A percentile compares a stretch with the other conserved stretches of the same genome.
These are phyloP conservation scores for Cephus spinipes DNA, from an alignment of 2,888 invertebrate genomes.

Conservation along the genomic window DNA sequence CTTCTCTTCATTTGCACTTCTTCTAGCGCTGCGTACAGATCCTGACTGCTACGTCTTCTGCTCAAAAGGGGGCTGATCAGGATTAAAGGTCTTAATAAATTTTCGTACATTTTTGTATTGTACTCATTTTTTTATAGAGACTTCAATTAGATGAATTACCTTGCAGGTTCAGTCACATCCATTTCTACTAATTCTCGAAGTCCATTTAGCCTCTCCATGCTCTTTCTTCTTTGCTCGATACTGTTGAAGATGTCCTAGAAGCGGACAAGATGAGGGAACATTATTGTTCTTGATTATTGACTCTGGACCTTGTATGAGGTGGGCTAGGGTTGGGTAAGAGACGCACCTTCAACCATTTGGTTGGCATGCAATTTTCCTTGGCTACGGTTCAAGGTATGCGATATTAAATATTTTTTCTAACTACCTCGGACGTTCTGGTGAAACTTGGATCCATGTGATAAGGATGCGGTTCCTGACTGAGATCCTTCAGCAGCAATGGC, in stretches of 20 bases:
- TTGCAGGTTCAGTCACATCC: conserved; percentile 43
- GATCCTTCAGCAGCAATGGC: conserved; percentile 55
- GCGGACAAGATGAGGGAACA: not conserved
- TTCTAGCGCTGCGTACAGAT: conserved; percentile 53
- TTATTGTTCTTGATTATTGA: not conserved
- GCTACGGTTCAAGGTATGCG: not conserved
- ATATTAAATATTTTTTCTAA: not conserved
- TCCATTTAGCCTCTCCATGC: conserved; percentile 59
- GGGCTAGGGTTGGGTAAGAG: not conserved
- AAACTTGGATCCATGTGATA: conserved; percentile 61
- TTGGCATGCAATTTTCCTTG: not conserved
- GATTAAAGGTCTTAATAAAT: not conserved
- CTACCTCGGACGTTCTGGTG: conserved; percentile 62
- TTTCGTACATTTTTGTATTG: not conserved
- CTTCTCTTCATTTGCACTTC: conserved; percentile 54
- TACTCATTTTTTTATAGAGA: not conserved
- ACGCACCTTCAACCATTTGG: not conserved
- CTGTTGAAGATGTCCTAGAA: conserved; percentile 62
- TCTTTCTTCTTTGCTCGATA: conserved; percentile 59
- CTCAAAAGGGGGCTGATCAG: not conserved
- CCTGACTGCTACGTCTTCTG: conserved; percentile 55
- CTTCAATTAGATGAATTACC: conserved; percentile 34
- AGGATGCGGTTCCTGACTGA: conserved; percentile 51
- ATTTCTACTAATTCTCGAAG: conserved; percentile 54
- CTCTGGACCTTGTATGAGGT: not conserved